phyloP scores from a whole-genome alignment of 2,888 invertebrate species.

The Bombylius major region DNA sequence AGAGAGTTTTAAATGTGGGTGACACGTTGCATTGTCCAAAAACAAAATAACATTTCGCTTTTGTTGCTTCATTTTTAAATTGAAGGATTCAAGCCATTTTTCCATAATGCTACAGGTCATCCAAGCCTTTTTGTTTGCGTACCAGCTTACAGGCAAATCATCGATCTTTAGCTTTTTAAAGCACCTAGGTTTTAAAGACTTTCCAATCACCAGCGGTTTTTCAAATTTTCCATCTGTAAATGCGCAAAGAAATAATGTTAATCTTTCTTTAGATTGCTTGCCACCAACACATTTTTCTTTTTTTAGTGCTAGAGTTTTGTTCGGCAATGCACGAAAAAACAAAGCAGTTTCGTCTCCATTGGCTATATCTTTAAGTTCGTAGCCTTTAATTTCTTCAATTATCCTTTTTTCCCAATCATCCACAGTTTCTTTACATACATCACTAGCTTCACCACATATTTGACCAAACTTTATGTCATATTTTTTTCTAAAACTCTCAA shows the following conservation, averaged over 20 bases:
- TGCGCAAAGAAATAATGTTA: conserved; percentile 18
- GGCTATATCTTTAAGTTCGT: conserved; percentile 6
- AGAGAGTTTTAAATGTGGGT: background rate
- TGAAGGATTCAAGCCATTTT: conserved; percentile 2
- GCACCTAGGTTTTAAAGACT: background rate
- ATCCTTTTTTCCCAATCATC: background rate
- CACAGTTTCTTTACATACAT: conserved; percentile 5
- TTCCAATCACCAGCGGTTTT: background rate
- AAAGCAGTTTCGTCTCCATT: conserved; percentile 20
- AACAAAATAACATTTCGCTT: conserved; percentile 9
- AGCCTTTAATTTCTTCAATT: background rate
- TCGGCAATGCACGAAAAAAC: conserved; percentile 20
- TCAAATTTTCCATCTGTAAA: conserved; percentile 13
- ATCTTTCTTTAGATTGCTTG: conserved; percentile 19
- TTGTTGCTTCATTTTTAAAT: conserved; percentile 7
- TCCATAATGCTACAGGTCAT: conserved; percentile 1
- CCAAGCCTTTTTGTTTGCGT: conserved; percentile 1
- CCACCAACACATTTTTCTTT: conserved; percentile 11
- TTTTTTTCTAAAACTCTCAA: conserved; percentile 5
- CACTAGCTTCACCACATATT: conserved; percentile 7
- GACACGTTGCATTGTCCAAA: conserved; percentile 8
- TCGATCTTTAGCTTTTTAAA: background rate
- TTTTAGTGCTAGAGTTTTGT: conserved; percentile 15
- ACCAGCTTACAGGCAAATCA: background rate
- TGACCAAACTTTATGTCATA: conserved; percentile 4